Conservation (phyloP, 2,797 vertebrate species). For the Nyctibius grandis region DNA sequence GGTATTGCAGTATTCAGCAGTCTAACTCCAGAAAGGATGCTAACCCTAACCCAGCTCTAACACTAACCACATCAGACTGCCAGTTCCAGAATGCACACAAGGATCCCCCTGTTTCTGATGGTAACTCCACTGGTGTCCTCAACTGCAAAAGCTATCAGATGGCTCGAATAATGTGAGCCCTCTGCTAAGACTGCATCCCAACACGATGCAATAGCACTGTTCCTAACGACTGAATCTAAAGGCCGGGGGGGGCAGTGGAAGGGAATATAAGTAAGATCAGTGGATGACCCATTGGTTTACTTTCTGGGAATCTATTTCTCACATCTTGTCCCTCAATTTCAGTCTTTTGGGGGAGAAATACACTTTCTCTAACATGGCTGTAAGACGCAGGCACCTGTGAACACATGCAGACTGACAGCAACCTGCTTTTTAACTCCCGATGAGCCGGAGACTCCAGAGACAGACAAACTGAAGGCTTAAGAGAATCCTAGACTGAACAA, state of each 20-base stretch:
- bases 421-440: not conserved
- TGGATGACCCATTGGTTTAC: not conserved
- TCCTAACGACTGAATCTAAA: not conserved
- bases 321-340: not conserved
- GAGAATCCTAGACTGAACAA: not conserved
- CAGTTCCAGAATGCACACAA: not conserved
- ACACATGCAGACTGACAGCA: not conserved
- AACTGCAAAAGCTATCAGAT: not conserved
- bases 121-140: not conserved
- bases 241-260: rapidly evolving
- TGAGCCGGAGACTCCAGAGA: not conserved
- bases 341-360: not conserved
- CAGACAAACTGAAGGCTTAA: not conserved
- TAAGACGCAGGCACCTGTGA: not conserved
- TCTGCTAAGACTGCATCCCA: not conserved
- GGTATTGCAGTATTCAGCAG: not conserved
- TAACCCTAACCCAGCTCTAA: not conserved
- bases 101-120: not conserved
- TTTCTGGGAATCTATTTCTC: not conserved
- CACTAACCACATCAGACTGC: not conserved
- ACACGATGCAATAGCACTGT: rapidly evolving
- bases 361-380: not conserved
- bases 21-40: not conserved
- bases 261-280: not conserved
- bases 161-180: rapidly evolving